Percentiles rank a stretch among this genome's conserved stretches.
phyloP scores from a whole-genome alignment of 2,888 invertebrate genomes.

The Drosophila siamana region DNA sequence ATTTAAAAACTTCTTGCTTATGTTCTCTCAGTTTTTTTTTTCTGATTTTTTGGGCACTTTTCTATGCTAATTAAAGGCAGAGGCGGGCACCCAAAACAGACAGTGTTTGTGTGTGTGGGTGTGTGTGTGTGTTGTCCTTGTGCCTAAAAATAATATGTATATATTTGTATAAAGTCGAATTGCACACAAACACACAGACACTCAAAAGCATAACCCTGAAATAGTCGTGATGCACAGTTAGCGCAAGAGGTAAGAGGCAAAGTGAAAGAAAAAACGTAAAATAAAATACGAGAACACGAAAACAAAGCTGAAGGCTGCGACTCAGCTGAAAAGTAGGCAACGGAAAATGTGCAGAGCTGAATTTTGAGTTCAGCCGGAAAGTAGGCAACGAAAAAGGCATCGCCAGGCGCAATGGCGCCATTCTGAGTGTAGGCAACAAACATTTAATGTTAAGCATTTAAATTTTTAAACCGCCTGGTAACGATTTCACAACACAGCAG shows the following conservation, averaged over 20 bases:
- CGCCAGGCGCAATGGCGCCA: not conserved
- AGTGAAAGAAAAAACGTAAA: not conserved
- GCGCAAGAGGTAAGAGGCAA: not conserved
- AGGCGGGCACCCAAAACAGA: constrained; percentile 25
- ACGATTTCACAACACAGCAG: constrained; percentile 27
- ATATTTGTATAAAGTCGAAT: constrained; percentile 23
- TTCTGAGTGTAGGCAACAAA: constrained; percentile 21
- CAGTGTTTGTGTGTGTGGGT: constrained; percentile 21
- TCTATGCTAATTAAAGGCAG: constrained; percentile 60
- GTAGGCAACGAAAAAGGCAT: constrained; percentile 9
- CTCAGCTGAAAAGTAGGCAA: constrained; percentile 33
- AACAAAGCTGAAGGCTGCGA: constrained; percentile 44
- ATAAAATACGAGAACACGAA: constrained; percentile 11
- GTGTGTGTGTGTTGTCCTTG: constrained; percentile 48
- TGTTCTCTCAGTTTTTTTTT: too few species aligned
- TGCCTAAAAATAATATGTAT: constrained; percentile 47
- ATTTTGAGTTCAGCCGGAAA: constrained; percentile 30
- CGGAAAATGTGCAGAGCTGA: constrained; percentile 23
- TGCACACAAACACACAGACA: too few species aligned
- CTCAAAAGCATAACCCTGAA: constrained; percentile 63
- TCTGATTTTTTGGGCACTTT: constrained; percentile 9
- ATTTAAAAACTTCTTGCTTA: constrained; percentile 33
- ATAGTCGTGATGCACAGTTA: constrained; percentile 15
- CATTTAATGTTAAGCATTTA: constrained; percentile 15
- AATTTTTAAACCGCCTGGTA: constrained; percentile 17